phyloP scores from a whole-genome alignment of 2,888 invertebrate species.

The Agrochola lychnidis region DNA sequence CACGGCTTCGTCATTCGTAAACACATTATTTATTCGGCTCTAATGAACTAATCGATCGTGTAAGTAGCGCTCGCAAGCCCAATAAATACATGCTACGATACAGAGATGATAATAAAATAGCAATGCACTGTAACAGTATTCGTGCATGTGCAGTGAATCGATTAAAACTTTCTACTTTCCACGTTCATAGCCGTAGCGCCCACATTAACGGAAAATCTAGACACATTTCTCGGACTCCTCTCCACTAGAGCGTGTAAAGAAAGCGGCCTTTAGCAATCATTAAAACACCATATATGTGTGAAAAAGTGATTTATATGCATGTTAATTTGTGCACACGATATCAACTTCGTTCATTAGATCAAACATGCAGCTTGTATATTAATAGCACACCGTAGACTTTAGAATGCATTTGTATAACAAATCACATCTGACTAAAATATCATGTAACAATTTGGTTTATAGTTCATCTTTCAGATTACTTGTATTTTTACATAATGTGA shows the following conservation, averaged over 20 bases:
- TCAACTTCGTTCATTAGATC: constrained; percentile 26
- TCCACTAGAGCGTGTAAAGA: constrained; percentile 87
- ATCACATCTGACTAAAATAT: background rate
- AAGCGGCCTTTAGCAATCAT: constrained; percentile 81
- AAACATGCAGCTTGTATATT: constrained; percentile 7
- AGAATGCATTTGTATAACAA: background rate
- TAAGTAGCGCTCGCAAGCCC: constrained; percentile 64
- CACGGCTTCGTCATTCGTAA: constrained; percentile 63
- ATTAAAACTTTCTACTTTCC: constrained; percentile 90
- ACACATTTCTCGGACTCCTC: constrained; percentile 85
- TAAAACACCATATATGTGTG: constrained; percentile 69
- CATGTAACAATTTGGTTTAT: background rate
- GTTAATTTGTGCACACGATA: constrained; percentile 42
- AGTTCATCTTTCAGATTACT: background rate
- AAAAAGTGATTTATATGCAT: constrained; percentile 56
- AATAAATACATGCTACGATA: constrained; percentile 73
- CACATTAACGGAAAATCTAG: constrained; percentile 88
- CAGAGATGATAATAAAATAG: constrained; percentile 76
- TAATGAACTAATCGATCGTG: constrained; percentile 62
- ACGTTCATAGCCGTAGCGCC: constrained; percentile 82
- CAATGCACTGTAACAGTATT: constrained; percentile 77
- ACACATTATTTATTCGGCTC: constrained; percentile 65
- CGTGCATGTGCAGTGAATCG: constrained; percentile 89
- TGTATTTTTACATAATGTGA: background rate
- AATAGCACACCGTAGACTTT: background rate